Evolutionary conservation across 2,113 vertebrate genomes (phyloP).

Genomic region (Pteropus alecto): DNA sequence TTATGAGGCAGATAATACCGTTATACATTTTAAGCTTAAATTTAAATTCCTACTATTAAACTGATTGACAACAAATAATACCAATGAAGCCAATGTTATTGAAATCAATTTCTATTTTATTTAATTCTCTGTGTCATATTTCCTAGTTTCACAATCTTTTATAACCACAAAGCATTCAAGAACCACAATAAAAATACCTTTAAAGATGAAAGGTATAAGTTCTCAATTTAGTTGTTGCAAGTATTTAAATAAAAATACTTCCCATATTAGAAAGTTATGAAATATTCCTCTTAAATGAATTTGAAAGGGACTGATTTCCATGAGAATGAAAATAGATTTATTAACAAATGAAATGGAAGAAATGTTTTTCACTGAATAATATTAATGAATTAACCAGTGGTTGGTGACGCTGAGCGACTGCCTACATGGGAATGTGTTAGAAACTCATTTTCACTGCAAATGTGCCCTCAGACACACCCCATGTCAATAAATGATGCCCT

Average conservation of each 20-base stretch:
- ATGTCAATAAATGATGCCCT: not conserved
- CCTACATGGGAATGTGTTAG: constrained; percentile 50
- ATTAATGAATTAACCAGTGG: constrained; percentile 75
- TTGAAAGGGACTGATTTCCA: constrained; percentile 57
- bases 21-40: constrained; percentile 71
- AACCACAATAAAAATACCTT: constrained; percentile 25
- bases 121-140: not conserved
- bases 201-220: constrained; percentile 40
- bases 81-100: not conserved
- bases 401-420: constrained; percentile 40
- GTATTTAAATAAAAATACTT: constrained; percentile 61
- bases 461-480: constrained; percentile 23
- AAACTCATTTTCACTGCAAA: constrained; percentile 76
- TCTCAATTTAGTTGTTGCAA: constrained; percentile 56
- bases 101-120: constrained; percentile 3
- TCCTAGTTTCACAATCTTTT: not conserved
- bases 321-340: constrained; percentile 72
- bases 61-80: constrained; percentile 71
- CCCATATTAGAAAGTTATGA: constrained; percentile 59
- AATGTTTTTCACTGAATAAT: constrained; percentile 64
- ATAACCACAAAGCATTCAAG: not conserved
- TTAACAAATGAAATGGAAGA: constrained; percentile 67
- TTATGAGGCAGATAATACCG: constrained; percentile 54
- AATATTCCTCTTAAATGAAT: constrained; percentile 63
- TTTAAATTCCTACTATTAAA: constrained; percentile 69